Conservation (phyloP, 2,888 invertebrate genomes). For the Linyphia triangularis region DNA sequence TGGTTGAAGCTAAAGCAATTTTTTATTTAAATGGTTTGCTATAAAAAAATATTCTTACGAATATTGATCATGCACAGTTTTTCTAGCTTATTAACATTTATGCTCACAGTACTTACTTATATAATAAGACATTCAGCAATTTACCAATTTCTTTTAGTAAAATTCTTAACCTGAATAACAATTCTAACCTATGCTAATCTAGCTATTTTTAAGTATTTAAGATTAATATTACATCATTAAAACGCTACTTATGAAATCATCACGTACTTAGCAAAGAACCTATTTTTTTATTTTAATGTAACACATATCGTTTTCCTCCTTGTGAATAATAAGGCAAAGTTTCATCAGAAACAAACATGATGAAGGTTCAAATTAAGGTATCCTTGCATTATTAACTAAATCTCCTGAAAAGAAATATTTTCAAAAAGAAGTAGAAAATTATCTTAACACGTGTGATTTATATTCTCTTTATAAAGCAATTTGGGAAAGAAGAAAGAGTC, state of each 20-base stretch:
- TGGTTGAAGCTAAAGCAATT: too few relatives aligned
- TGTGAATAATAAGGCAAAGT: not conserved
- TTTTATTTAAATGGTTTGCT: too few relatives aligned
- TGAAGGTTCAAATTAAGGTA: not conserved
- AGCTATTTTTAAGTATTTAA: not conserved
- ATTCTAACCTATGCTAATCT: too few relatives aligned
- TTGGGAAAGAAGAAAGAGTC: not conserved
- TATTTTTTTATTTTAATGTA: not conserved
- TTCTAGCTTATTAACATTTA: too few relatives aligned
- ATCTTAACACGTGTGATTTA: not conserved
- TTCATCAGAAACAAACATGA: not conserved
- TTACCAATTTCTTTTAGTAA: too few relatives aligned
- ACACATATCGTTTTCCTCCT: not conserved
- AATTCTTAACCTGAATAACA: too few relatives aligned
- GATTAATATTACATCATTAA: not conserved
- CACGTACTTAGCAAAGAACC: too few relatives aligned
- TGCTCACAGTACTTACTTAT: too few relatives aligned
- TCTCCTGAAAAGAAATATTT: not conserved
- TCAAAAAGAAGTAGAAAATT: not conserved
- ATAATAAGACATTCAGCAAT: too few relatives aligned
- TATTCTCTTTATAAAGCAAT: not conserved
- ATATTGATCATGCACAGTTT: too few relatives aligned
- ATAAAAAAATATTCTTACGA: too few relatives aligned
- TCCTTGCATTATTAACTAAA: not conserved
- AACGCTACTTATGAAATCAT: too few relatives aligned